Conservation (phyloP, 2,113 vertebrate genomes). For the Cyanoderma ruficeps region DNA sequence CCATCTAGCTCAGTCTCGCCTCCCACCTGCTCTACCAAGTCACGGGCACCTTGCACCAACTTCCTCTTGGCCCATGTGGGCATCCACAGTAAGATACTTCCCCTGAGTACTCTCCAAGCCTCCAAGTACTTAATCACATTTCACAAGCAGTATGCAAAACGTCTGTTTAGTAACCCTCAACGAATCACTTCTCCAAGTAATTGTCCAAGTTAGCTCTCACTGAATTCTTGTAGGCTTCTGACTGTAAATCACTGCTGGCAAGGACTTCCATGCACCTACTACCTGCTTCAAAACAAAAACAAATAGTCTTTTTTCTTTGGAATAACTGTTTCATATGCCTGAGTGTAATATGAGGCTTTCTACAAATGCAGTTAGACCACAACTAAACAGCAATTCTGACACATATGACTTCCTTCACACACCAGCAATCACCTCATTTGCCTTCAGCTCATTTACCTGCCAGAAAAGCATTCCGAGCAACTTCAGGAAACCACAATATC, state of each 20-base stretch:
- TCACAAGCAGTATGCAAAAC: background rate
- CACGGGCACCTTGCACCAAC: fast-evolving
- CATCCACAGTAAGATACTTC: background rate
- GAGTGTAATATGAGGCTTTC: background rate
- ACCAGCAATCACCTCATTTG: constrained; percentile 10
- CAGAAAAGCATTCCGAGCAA: constrained; percentile 7
- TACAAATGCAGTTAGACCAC: constrained; percentile 29
- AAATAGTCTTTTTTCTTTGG: background rate
- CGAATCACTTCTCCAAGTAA: background rate
- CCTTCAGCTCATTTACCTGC: constrained; percentile 6
- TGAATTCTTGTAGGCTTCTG: background rate
- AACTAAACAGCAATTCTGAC: background rate
- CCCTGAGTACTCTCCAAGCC: background rate
- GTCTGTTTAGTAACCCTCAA: background rate
- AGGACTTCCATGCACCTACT: background rate
- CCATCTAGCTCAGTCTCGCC: background rate
- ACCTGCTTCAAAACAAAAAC: background rate
- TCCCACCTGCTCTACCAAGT: background rate
- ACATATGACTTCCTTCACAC: background rate
- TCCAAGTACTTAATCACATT: background rate
- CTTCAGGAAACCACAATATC: background rate
- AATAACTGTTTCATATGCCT: background rate
- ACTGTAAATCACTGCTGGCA: background rate
- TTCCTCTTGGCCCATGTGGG: background rate
- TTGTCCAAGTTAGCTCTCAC: background rate